phyloP scores from a whole-genome alignment of 2,888 invertebrate species.

The Agrilus mali region DNA sequence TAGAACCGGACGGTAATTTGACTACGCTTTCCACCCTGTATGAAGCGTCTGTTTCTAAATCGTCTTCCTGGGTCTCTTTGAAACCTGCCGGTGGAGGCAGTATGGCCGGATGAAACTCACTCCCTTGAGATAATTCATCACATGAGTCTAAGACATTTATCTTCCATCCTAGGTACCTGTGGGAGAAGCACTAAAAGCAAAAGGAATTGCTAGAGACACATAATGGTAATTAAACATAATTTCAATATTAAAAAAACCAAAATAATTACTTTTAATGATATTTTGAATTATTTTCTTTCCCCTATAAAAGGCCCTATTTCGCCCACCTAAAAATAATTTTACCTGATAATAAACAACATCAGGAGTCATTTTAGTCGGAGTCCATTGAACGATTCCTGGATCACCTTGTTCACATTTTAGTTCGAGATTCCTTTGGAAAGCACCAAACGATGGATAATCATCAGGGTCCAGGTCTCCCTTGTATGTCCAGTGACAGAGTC shows the following conservation, averaged over 20 bases:
- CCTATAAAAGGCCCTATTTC: too few species aligned
- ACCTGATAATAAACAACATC: slow-evolving; percentile 90
- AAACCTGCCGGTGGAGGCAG: slow-evolving; percentile 27
- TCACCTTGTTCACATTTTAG: slow-evolving; percentile 74
- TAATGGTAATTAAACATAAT: too few species aligned
- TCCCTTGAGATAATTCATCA: slow-evolving; percentile 42
- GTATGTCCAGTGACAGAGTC: slow-evolving; percentile 80
- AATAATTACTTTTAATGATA: background rate
- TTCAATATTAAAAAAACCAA: too few species aligned
- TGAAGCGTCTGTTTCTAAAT: slow-evolving; percentile 44
- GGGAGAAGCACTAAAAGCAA: slow-evolving; percentile 72
- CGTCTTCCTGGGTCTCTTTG: slow-evolving; percentile 28
- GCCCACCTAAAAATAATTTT: slow-evolving; percentile 10
- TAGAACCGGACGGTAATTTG: slow-evolving; percentile 20
- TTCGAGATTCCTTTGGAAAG: slow-evolving; percentile 74
- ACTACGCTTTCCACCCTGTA: slow-evolving; percentile 46
- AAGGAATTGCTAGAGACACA: slow-evolving; percentile 2
- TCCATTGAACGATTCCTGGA: slow-evolving; percentile 78
- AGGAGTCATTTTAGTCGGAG: slow-evolving; percentile 73
- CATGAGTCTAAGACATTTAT: slow-evolving; percentile 82
- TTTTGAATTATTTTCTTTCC: too few species aligned
- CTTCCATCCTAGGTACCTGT: slow-evolving; percentile 90
- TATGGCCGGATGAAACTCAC: slow-evolving; percentile 38
- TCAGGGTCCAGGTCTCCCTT: slow-evolving; percentile 65
- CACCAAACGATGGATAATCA: slow-evolving; percentile 77